A percentile compares a stretch with the other conserved stretches of the same genome.
These are phyloP conservation scores for Drosophila parabipectinata DNA, from an alignment of 1,140 invertebrate genomes.

Conservation along the genomic window DNA sequence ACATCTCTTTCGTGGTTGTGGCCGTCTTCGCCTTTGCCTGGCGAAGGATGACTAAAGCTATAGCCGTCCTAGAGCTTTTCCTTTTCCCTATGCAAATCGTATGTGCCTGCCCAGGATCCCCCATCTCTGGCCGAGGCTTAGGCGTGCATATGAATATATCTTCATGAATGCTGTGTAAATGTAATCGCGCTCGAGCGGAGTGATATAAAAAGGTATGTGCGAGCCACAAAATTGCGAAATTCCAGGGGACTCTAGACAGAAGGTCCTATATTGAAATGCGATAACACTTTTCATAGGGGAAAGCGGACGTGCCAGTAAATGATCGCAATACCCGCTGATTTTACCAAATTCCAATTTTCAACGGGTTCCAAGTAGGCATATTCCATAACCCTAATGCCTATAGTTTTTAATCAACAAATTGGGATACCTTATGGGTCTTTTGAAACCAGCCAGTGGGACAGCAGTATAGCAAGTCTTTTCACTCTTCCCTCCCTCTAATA, in stretches of 20 bases:
- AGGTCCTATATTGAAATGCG: constrained; percentile 9
- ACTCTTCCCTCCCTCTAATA: too few relatives aligned
- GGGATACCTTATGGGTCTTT: too few relatives aligned
- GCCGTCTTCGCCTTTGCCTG: constrained; percentile 7
- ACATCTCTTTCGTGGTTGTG: constrained; percentile 67
- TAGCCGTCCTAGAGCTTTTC: constrained; percentile 40
- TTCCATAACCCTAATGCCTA: constrained; percentile 15
- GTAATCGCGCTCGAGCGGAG: constrained; percentile 41
- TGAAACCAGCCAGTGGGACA: too few relatives aligned
- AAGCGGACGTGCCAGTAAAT: neutral
- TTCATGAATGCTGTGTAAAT: constrained; percentile 31
- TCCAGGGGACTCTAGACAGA: constrained; percentile 28
- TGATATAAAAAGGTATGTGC: constrained; percentile 38
- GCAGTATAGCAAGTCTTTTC: too few relatives aligned
- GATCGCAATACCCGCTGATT: constrained; percentile 45
- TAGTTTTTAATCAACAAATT: too few relatives aligned
- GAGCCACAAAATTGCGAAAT: constrained; percentile 66
- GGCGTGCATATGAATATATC: constrained; percentile 73
- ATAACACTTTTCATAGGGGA: constrained; percentile 5
- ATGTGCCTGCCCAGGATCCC: constrained; percentile 35
- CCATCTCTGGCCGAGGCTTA: constrained; percentile 19
- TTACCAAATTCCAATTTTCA: constrained; percentile 18
- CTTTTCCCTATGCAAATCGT: constrained; percentile 70
- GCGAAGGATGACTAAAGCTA: neutral
- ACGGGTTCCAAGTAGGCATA: constrained; percentile 56